Evolutionary conservation across 1,140 invertebrate genomes (phyloP).

Genomic region (Carposina sasakii): DNA sequence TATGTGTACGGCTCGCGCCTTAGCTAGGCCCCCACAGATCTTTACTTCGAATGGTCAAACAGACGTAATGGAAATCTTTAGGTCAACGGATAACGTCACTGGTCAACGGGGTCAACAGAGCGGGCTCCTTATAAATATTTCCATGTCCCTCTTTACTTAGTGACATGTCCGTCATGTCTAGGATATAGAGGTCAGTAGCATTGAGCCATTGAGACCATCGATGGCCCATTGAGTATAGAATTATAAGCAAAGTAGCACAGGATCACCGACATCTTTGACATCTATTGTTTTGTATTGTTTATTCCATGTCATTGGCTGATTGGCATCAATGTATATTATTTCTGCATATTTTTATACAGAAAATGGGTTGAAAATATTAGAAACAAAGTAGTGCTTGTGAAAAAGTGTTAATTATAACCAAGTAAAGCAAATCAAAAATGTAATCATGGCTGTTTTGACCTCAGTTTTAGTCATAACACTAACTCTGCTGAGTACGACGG

Average conservation of each 20-base stretch:
- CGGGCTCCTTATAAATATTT: too few relatives aligned
- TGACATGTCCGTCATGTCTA: neutral
- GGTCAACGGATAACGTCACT: too few relatives aligned
- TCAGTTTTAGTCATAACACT: constrained; percentile 63
- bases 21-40: too few relatives aligned
- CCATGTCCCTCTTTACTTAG: too few relatives aligned
- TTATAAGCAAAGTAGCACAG: neutral
- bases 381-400: constrained; percentile 40
- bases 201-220: neutral
- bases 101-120: too few relatives aligned
- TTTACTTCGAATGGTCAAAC: too few relatives aligned
- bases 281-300: constrained; percentile 50
- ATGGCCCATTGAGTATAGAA: neutral
- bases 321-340: constrained; percentile 61
- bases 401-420: constrained; percentile 40
- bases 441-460: constrained; percentile 58
- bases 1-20: too few relatives aligned
- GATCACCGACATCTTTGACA: neutral
- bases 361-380: constrained; percentile 67
- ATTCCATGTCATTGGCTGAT: constrained; percentile 67
- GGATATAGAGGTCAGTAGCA: neutral
- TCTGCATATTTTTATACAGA: constrained; percentile 57
- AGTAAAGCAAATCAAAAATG: constrained; percentile 49
- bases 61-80: too few relatives aligned
- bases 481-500: constrained; percentile 58